Percentiles rank a stretch among this genome's conserved stretches.
Conservation (phyloP, 2,888 invertebrate species). For the Chirona hameri region DNA sequence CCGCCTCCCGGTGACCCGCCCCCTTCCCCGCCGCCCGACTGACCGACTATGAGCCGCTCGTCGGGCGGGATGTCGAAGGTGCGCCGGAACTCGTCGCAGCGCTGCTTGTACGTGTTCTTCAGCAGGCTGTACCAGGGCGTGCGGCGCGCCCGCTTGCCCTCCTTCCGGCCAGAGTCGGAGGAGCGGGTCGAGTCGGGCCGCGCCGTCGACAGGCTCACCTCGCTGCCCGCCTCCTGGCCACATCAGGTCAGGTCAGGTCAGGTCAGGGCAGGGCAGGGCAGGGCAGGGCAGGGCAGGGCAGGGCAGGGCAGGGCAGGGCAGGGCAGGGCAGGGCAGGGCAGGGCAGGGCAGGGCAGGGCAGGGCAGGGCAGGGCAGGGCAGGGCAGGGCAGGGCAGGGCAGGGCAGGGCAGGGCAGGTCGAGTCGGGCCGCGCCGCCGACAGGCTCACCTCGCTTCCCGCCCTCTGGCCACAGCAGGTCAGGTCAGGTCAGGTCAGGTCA, state of each 20-base stretch:
- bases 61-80: slow-evolving; percentile 87
- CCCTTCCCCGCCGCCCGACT: too few species aligned
- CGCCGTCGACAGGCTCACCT: neutral
- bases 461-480: neutral
- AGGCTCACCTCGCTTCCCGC: neutral
- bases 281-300: too few species aligned
- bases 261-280: too few species aligned
- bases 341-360: too few species aligned
- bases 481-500: too few species aligned
- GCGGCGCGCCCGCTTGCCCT: slow-evolving; percentile 42
- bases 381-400: too few species aligned
- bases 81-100: slow-evolving; percentile 86
- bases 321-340: too few species aligned
- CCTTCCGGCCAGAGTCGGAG: slow-evolving; percentile 34
- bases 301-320: too few species aligned
- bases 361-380: too few species aligned
- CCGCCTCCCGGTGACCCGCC: too few species aligned
- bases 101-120: slow-evolving; percentile 83
- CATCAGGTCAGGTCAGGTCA: neutral
- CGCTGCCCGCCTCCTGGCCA: neutral
- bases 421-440: neutral
- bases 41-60: slow-evolving; percentile 85
- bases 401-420: neutral
- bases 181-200: slow-evolving; percentile 9
- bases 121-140: slow-evolving; percentile 42